Evolutionary conservation across 2,113 vertebrate species (phyloP), one percentile per base, ranked within the genome.

Genomic region (Pholis gunnellus): DNA sequence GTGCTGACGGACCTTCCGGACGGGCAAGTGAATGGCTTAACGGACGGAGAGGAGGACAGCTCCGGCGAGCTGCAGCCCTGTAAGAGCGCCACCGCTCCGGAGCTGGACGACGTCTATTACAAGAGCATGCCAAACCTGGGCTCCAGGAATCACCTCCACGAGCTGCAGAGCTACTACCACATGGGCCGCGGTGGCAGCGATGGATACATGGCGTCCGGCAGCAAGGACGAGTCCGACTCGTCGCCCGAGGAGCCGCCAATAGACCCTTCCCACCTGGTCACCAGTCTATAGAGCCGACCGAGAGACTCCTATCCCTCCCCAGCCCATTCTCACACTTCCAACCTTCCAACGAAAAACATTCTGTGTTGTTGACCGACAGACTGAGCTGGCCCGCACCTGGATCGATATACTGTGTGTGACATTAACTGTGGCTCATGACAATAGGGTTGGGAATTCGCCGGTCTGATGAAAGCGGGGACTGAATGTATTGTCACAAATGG

Each of bases 91-190:
- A 97, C 92, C 0, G 93, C 93, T 27, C 92, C 94, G 0, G 95
- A 99, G 25, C 87, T 95, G 3, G 98, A 99, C 0, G 98, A 99
- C n/a, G 96, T 98, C 83, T 99, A 98, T 94, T 99, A 98, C 93
- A 99, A 99, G 94, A 99, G 98, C 95, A 99, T 99, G 98, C 98
- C 98, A 86, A 99, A 99, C 94, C 93, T 99, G 59, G 98, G 98
- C 95, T 97, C 97, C 93, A 95, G 97, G 86, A 97, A 97, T 91
- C 97, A 99, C 85, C 93, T 98, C 72, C 97, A 98, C 77, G 97
- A 98, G 94, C 96, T 99, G 86, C 97, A 99, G 93, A 97, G 95
- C 93, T 99, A 99, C 94, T 99, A 99, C 94, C 98, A 98, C 94
- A 96, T 99, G 94, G 97, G 98, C 27, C 97, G 97, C 3, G 98